These are phyloP conservation scores for Megamerina dolium DNA, from an alignment of 2,888 invertebrate genomes.

Conservation along the genomic window DNA sequence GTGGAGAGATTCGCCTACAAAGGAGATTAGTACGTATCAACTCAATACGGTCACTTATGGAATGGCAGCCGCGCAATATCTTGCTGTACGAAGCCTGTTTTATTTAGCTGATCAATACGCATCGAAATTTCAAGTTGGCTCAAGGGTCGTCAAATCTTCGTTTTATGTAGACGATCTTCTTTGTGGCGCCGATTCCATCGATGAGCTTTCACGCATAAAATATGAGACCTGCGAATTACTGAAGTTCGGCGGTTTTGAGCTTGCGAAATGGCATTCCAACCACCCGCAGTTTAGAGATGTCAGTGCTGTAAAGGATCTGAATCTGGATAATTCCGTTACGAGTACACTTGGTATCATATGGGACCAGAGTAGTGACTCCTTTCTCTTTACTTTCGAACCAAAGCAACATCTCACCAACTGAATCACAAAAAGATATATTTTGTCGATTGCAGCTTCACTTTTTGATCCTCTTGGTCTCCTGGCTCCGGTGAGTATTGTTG, in stretches of 20 bases:
- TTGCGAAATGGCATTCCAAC: conserved; percentile 10
- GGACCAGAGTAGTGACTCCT: conserved; percentile 10
- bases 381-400: conserved; percentile 9
- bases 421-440: conserved; percentile 14
- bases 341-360: conserved; percentile 4
- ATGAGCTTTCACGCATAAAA: conserved; percentile 8
- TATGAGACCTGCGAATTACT: conserved; percentile 9
- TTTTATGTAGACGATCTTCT: too few relatives aligned
- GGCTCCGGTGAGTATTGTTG: background rate
- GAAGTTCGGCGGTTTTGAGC: conserved; percentile 5
- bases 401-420: background rate
- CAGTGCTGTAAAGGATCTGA: background rate
- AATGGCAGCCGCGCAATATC: conserved; percentile 7
- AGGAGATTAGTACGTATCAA: conserved; percentile 13
- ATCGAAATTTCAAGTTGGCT: conserved; percentile 9
- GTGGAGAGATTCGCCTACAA: conserved; percentile 12
- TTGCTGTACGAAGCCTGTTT: conserved; percentile 6
- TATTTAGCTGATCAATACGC: conserved; percentile 14
- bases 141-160: conserved; percentile 8
- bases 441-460: conserved; percentile 7
- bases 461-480: conserved; percentile 3
- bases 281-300: background rate
- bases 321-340: background rate
- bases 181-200: conserved; percentile 14
- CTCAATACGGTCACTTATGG: conserved; percentile 14